Percentiles rank a stretch among this genome's conserved stretches.
phyloP scores from a whole-genome alignment of 2,888 invertebrate genomes.

The Drosophila maculinotata region DNA sequence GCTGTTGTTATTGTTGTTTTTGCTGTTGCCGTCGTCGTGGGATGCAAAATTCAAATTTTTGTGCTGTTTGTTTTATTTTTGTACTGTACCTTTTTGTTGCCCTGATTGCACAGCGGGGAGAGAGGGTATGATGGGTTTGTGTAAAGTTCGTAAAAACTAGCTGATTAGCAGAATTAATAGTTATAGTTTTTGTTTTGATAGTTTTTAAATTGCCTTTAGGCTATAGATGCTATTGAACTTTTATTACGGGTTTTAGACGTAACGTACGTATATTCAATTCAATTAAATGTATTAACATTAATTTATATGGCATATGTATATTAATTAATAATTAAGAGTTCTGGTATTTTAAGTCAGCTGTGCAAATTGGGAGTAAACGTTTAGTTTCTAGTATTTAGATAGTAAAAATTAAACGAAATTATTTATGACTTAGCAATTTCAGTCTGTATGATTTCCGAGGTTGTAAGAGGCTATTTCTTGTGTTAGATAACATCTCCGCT shows the following conservation, averaged over 20 bases:
- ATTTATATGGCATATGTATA: neutral
- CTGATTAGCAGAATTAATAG: conserved; percentile 2
- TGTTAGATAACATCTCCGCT: too few relatives aligned
- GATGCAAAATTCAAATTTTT: conserved; percentile 75
- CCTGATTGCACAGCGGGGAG: conserved; percentile 15
- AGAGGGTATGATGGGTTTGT: conserved; percentile 33
- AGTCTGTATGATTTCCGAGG: too few relatives aligned
- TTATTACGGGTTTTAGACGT: too few relatives aligned
- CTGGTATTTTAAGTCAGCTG: too few relatives aligned
- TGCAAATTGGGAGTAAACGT: too few relatives aligned
- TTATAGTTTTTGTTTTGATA: neutral
- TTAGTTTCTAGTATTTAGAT: too few relatives aligned
- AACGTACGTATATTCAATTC: too few relatives aligned
- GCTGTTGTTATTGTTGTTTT: conserved; percentile 5
- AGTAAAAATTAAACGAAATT: too few relatives aligned
- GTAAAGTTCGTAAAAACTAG: conserved; percentile 3
- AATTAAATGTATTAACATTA: neutral
- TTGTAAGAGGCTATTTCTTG: too few relatives aligned
- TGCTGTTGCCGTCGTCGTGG: conserved; percentile 35
- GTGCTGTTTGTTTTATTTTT: conserved; percentile 61
- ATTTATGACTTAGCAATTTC: too few relatives aligned
- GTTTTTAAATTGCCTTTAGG: neutral
- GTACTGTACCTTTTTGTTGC: conserved; percentile 59
- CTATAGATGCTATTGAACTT: neutral
- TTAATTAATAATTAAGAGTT: neutral